Evolutionary conservation across 1,140 invertebrate genomes (phyloP).

Genomic region (Plodia interpunctella): DNA sequence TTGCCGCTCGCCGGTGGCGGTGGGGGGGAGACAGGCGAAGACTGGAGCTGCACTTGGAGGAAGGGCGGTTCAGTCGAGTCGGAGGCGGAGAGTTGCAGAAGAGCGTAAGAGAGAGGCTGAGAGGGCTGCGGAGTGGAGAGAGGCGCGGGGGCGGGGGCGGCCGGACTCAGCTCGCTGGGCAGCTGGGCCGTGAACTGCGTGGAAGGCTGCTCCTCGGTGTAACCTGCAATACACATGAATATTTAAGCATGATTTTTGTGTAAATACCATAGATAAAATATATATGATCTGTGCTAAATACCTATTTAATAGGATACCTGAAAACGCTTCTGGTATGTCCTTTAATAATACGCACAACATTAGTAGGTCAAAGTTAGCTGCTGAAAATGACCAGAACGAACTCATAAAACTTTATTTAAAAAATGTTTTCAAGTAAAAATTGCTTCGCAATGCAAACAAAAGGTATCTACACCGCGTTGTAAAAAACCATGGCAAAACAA

Average conservation of each 20-base stretch:
- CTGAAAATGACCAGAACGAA: too few relatives aligned
- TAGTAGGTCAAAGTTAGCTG: too few relatives aligned
- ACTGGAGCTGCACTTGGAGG: slow-evolving; percentile 63
- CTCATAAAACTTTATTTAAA: too few relatives aligned
- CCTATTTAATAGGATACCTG: too few relatives aligned
- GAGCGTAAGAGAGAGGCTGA: slow-evolving; percentile 80
- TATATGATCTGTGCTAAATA: too few relatives aligned
- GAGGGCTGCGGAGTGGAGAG: slow-evolving; percentile 58
- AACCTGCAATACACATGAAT: slow-evolving; percentile 62
- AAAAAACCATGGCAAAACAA: too few relatives aligned
- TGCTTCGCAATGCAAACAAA: too few relatives aligned
- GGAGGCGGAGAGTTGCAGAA: slow-evolving; percentile 79
- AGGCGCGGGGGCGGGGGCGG: slow-evolving; percentile 50
- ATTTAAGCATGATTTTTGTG: background rate
- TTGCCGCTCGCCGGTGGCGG: slow-evolving; percentile 79
- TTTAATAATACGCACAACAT: too few relatives aligned
- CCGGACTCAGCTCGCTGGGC: slow-evolving; percentile 77
- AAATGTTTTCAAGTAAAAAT: too few relatives aligned
- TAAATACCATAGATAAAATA: background rate
- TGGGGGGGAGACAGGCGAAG: slow-evolving; percentile 68
- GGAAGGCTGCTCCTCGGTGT: slow-evolving; percentile 80
- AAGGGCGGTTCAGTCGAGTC: slow-evolving; percentile 69
- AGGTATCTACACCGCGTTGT: too few relatives aligned
- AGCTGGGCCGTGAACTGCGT: slow-evolving; percentile 81
- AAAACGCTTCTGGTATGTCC: too few relatives aligned